A percentile compares a stretch with the other conserved stretches of the same genome.
These are phyloP conservation scores for Scyliorhinus canicula DNA, from an alignment of 2,797 vertebrate species.

Conservation along the genomic window DNA sequence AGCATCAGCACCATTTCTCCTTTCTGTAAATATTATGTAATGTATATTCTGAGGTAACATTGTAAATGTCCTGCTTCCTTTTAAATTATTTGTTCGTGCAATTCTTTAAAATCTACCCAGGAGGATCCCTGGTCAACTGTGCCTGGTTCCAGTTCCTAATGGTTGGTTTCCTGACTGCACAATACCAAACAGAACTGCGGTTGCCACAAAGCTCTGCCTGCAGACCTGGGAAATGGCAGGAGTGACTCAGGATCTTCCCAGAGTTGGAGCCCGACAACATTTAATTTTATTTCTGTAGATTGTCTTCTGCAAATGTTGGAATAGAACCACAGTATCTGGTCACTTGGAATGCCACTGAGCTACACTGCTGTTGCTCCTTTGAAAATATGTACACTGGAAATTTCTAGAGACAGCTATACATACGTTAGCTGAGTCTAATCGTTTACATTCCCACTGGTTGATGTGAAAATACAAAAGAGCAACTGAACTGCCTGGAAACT, in stretches of 20 bases:
- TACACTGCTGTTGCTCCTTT: background rate
- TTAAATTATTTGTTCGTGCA: background rate
- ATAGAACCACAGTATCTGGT: background rate
- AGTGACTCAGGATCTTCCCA: background rate
- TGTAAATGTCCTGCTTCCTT: background rate
- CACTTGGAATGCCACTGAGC: background rate
- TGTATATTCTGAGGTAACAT: background rate
- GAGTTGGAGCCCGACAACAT: background rate
- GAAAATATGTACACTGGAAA: background rate
- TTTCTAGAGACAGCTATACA: background rate
- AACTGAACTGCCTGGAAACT: background rate
- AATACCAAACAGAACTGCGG: background rate
- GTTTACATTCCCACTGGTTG: background rate
- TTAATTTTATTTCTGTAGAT: background rate
- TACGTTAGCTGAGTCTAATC: background rate
- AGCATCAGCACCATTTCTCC: background rate
- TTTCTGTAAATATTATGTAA: background rate
- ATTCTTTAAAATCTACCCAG: background rate
- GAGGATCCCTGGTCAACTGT: background rate
- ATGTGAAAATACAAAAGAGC: background rate
- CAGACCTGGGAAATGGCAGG: background rate
- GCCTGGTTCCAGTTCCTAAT: background rate
- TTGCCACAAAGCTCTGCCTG: background rate
- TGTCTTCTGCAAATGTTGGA: conserved; percentile 1
- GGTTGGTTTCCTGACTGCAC: background rate